Evolutionary conservation across 1,140 invertebrate genomes (phyloP).

Genomic region (Maconellicoccus hirsutus): DNA sequence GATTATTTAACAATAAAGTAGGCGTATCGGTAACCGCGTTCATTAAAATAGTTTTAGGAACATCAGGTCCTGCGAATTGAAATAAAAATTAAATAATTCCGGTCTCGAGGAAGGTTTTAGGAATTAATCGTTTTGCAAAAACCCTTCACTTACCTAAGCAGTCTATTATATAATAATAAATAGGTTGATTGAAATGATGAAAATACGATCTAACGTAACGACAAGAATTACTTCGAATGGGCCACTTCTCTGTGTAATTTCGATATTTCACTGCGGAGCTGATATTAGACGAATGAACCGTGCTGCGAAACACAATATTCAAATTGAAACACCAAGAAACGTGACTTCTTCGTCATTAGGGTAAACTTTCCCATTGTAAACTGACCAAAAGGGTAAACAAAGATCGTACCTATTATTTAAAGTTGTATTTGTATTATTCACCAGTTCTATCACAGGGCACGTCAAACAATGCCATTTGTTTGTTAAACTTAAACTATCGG

Average conservation of each 20-base stretch:
- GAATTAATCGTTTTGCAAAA: too few relatives aligned
- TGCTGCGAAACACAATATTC: too few relatives aligned
- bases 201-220: slow-evolving; percentile 30
- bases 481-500: slow-evolving; percentile 28
- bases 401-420: too few relatives aligned
- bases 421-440: slow-evolving; percentile 18
- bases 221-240: slow-evolving; percentile 30
- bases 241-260: slow-evolving; percentile 19
- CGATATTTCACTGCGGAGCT: too few relatives aligned
- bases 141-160: slow-evolving; percentile 42
- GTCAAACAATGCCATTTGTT: slow-evolving; percentile 23
- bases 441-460: neutral
- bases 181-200: slow-evolving; percentile 31
- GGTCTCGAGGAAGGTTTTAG: too few relatives aligned
- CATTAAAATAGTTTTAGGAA: slow-evolving; percentile 49
- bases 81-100: neutral
- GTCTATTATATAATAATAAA: slow-evolving; percentile 46
- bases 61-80: slow-evolving; percentile 42
- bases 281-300: too few relatives aligned
- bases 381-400: too few relatives aligned
- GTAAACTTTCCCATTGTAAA: too few relatives aligned
- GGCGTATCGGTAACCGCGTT: slow-evolving; percentile 43
- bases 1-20: slow-evolving; percentile 44
- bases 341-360: too few relatives aligned
- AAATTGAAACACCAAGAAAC: too few relatives aligned